These are phyloP conservation scores for Hipparchia sbordonii DNA, from an alignment of 2,888 invertebrate genomes.

Conservation along the genomic window DNA sequence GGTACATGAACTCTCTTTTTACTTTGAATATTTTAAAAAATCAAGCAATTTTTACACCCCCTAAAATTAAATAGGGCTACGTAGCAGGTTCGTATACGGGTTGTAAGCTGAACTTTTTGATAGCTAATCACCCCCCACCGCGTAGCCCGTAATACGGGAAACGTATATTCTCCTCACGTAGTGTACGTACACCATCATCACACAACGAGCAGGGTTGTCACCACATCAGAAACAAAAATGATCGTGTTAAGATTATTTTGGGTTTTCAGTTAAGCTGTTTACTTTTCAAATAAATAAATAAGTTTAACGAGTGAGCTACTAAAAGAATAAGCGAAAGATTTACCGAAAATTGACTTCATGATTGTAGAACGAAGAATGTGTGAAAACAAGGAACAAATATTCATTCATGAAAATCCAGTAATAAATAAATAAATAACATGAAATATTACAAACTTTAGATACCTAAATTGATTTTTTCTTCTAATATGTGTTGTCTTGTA, in stretches of 20 bases:
- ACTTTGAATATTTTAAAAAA: background rate
- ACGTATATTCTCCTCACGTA: slow-evolving; percentile 56
- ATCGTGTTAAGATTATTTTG: background rate
- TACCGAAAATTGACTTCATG: no score
- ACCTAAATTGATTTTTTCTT: no score
- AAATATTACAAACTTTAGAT: no score
- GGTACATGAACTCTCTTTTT: no score
- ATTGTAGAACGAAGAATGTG: no score
- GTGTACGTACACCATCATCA: slow-evolving; percentile 3
- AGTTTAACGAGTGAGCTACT: background rate
- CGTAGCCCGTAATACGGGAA: slow-evolving; percentile 38
- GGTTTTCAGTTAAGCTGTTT: background rate
- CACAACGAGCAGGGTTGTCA: slow-evolving; percentile 9
- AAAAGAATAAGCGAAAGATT: background rate
- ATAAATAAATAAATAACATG: no score
- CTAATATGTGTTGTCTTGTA: no score
- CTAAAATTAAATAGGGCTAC: background rate
- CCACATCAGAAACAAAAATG: background rate
- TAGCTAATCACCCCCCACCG: slow-evolving; percentile 52
- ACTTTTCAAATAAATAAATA: no score
- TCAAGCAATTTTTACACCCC: slow-evolving; percentile 7
- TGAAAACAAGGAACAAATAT: no score
- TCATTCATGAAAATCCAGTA: no score
- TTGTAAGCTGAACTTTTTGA: slow-evolving; percentile 46
- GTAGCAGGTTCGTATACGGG: background rate